These are phyloP conservation scores for Dryobates pubescens DNA, from an alignment of 2,797 vertebrate species.

Conservation along the genomic window DNA sequence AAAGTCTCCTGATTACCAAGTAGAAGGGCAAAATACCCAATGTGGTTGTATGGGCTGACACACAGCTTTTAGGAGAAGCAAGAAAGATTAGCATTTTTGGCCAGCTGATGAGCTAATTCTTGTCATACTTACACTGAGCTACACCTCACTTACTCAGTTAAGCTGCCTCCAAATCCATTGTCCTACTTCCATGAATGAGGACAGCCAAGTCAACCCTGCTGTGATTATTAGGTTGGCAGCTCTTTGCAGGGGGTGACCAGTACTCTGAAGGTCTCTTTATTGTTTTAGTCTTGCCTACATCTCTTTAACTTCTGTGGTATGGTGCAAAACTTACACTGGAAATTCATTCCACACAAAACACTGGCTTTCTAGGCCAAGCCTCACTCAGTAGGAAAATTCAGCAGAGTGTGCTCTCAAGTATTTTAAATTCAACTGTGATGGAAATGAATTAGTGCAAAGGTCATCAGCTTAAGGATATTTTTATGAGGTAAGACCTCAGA, in stretches of 20 bases:
- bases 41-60: background rate
- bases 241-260: background rate
- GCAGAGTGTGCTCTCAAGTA: background rate
- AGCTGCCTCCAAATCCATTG: background rate
- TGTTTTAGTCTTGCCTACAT: background rate
- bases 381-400: background rate
- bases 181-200: background rate
- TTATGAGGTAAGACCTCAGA: background rate
- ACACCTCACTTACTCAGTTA: background rate
- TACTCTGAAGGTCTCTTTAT: background rate
- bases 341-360: background rate
- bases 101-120: background rate
- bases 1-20: slow-evolving; percentile 1
- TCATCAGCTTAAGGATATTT: slow-evolving; percentile 16
- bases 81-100: background rate
- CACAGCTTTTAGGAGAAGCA: background rate
- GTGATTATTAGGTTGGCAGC: background rate
- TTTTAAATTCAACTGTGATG: background rate
- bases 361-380: background rate
- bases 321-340: fast-evolving
- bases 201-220: background rate
- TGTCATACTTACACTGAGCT: background rate
- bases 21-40: background rate
- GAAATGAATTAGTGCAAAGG: background rate
- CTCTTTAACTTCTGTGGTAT: background rate